These are phyloP conservation scores for Opisthocomus hoazin DNA, from an alignment of 2,113 vertebrate species.

Conservation along the genomic window DNA sequence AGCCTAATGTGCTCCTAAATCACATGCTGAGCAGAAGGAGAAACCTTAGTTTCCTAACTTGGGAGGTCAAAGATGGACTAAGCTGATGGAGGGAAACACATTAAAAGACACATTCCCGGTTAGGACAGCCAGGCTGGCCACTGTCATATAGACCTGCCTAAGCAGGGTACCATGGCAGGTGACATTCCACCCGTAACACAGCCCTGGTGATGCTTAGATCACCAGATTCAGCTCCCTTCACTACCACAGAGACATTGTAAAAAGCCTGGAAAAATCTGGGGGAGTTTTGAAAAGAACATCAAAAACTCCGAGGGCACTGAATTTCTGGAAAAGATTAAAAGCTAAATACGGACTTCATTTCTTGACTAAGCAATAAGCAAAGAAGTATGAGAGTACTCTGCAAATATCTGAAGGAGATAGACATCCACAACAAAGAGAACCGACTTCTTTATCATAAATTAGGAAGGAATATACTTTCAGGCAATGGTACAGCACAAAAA, in stretches of 20 bases:
- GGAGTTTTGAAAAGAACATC: background rate
- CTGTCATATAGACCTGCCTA: background rate
- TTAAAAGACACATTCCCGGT: background rate
- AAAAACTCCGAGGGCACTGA: background rate
- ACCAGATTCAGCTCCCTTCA: background rate
- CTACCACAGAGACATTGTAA: background rate
- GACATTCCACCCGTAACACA: background rate
- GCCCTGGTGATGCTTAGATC: background rate
- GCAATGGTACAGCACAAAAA: background rate
- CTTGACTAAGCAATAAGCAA: background rate
- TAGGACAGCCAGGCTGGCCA: background rate
- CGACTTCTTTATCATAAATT: background rate
- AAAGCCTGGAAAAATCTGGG: background rate
- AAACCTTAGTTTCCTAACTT: background rate
- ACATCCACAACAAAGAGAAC: background rate
- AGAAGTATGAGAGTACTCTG: background rate
- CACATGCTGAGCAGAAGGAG: background rate
- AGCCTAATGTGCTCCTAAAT: background rate
- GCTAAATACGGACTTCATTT: background rate
- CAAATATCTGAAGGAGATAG: background rate
- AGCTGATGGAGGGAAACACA: background rate
- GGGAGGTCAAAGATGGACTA: background rate
- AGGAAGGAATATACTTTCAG: background rate
- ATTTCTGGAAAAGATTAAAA: background rate
- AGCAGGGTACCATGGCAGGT: background rate